Conservation (phyloP, 1,140 invertebrate genomes). For the Drosophila dunni region DNA sequence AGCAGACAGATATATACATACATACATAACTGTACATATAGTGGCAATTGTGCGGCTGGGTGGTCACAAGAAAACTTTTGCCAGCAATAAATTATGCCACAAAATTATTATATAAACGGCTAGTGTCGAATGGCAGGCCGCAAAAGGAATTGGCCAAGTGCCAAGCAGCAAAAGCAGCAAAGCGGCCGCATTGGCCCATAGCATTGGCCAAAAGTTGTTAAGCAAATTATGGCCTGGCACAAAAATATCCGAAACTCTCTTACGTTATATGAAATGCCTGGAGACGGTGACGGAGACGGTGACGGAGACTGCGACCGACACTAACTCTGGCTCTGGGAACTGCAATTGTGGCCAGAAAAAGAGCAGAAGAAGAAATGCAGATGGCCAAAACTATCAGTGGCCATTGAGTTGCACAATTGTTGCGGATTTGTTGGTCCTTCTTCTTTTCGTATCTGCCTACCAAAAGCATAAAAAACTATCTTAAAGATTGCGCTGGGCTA, state of each 20-base stretch:
- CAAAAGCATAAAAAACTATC: neutral
- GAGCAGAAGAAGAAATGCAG: conserved; percentile 27
- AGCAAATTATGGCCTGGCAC: conserved; percentile 75
- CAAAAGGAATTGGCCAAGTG: conserved; percentile 70
- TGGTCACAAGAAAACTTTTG: conserved; percentile 78
- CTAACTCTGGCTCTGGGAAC: neutral
- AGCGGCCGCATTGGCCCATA: neutral
- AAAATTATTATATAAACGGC: conserved; percentile 80
- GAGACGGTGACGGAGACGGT: neutral
- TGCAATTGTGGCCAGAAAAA: conserved; percentile 8
- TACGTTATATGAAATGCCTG: conserved; percentile 34
- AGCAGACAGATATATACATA: too few species aligned
- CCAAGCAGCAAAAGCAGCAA: conserved; percentile 50
- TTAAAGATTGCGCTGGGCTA: neutral
- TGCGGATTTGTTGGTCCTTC: conserved; percentile 7
- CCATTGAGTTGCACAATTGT: conserved; percentile 27
- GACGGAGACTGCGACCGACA: neutral
- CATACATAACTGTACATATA: conserved; percentile 27
- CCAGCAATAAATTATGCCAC: conserved; percentile 72
- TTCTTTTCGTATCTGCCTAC: neutral
- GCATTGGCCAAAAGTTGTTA: conserved; percentile 62
- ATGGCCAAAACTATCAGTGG: conserved; percentile 40
- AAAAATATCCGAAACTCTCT: conserved; percentile 64
- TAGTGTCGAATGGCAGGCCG: conserved; percentile 63
- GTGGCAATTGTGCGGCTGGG: conserved; percentile 75